phyloP scores from a whole-genome alignment of 2,888 invertebrate genomes.

The Malthinus flaveolus region DNA sequence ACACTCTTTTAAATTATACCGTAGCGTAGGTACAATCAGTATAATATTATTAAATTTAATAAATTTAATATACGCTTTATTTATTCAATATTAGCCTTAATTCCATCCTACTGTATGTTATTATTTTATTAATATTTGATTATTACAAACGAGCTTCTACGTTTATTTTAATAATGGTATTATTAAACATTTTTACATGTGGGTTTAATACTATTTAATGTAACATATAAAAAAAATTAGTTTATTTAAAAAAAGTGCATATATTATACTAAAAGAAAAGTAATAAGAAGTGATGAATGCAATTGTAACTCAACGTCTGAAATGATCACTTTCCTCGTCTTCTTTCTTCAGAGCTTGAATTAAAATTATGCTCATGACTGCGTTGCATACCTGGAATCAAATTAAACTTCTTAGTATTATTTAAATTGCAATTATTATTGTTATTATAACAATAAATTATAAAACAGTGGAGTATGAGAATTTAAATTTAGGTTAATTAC shows the following conservation, averaged over 20 bases:
- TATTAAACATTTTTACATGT: background rate
- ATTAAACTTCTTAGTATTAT: conserved; percentile 21
- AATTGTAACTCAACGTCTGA: conserved; percentile 33
- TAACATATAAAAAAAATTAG: background rate
- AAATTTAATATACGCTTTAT: background rate
- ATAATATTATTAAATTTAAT: conserved; percentile 19
- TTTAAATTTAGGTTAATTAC: no score
- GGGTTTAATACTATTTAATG: no score
- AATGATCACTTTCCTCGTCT: conserved; percentile 63
- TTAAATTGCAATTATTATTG: background rate
- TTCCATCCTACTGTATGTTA: background rate
- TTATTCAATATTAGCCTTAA: background rate
- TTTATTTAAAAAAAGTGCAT: no score
- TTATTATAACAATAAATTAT: background rate
- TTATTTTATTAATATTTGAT: background rate
- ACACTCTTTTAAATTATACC: no score
- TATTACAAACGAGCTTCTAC: conserved; percentile 1
- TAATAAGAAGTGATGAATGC: no score
- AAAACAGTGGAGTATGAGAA: no score
- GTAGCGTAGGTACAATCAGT: no score
- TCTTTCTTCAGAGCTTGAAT: conserved; percentile 77
- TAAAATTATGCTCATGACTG: conserved; percentile 70
- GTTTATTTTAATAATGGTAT: background rate
- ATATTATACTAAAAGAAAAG: no score
- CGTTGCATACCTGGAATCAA: conserved; percentile 66